Evolutionary conservation across 2,797 vertebrate genomes (phyloP), one percentile per base, ranked within the genome.

Genomic region (Leuciscus waleckii): DNA sequence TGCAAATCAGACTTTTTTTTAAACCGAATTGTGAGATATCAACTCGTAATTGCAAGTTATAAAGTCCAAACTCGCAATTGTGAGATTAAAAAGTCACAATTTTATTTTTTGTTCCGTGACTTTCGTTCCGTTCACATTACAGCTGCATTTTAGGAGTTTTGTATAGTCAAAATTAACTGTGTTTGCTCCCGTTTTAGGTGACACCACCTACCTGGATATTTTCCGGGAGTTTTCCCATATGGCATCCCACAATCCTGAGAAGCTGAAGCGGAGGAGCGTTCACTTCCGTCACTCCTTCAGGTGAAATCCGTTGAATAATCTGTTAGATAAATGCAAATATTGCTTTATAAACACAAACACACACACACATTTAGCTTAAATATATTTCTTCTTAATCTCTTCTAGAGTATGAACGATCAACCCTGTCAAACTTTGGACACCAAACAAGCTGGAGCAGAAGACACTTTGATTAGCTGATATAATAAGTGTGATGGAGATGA

Each of bases 181-280:
- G 84, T 84, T 71, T 70, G 26, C 17, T 81, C 19, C 19, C 46
- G 4, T 93, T 91, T 6, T 93, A 97, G 97, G 97, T 89, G 97
- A 97, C 73, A 92, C 96, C 77, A 97, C 96, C 0, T 97, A 97
- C 90, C 92, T 97, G 7, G 97, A 98, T 93, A 97, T 98, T 94
- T 97, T 97, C 92, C 86, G 96, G 23, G 97, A 98, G 71, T 97
- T 97, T 90, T 97, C 97, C 51, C 96, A 97, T 93, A 97, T 98
- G 96, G 97, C 97, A 0, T 98, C 97, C 0, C 96, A 98, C 92
- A 95, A 97, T 89, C 97, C 95, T 0, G 98, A 98, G 91, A 98
- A 98, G 88, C 94, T 98, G 90, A 97, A 96, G 69, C 91, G 96
- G 26, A 94, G 96, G 90, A 97, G 95, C 70, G 91, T 96, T 32